Percentiles rank a stretch among this genome's conserved stretches.
phyloP scores from a whole-genome alignment of 2,888 invertebrate species.

The Drosophila subsilvestris region DNA sequence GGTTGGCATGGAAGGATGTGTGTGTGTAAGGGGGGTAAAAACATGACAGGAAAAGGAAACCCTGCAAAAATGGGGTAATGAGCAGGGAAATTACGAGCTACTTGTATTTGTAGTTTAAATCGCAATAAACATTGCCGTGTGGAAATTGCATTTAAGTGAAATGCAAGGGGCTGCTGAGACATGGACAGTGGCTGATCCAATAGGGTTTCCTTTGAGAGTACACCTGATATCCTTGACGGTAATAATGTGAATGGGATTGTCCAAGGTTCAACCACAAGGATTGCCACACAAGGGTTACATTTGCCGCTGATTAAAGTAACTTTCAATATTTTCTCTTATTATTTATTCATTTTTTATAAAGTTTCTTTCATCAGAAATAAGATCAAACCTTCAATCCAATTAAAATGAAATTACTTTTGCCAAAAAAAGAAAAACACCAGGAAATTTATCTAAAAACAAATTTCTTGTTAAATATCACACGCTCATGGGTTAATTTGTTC shows the following conservation, averaged over 20 bases:
- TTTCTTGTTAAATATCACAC: conserved; percentile 24
- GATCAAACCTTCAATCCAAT: background rate
- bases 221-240: conserved; percentile 13
- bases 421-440: background rate
- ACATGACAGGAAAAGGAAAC: conserved; percentile 39
- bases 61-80: conserved; percentile 8
- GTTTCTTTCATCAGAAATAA: background rate
- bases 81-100: conserved; percentile 8
- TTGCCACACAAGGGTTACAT: background rate
- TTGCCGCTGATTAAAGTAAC: background rate
- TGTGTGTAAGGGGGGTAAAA: background rate
- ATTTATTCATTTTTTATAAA: background rate
- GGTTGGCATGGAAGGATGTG: conserved; percentile 4
- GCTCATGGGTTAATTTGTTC: conserved; percentile 60
- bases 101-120: conserved; percentile 16
- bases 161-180: conserved; percentile 1
- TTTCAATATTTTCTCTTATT: background rate
- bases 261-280: background rate
- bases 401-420: background rate
- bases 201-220: conserved; percentile 1
- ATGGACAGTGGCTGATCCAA: background rate
- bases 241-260: background rate
- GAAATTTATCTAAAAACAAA: background rate
- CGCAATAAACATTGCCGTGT: conserved; percentile 22
- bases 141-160: conserved; percentile 36